A percentile compares a stretch with the other conserved stretches of the same genome.
phyloP scores from a whole-genome alignment of 2,888 invertebrate species.

The Macrosiphum euphorbiae region DNA sequence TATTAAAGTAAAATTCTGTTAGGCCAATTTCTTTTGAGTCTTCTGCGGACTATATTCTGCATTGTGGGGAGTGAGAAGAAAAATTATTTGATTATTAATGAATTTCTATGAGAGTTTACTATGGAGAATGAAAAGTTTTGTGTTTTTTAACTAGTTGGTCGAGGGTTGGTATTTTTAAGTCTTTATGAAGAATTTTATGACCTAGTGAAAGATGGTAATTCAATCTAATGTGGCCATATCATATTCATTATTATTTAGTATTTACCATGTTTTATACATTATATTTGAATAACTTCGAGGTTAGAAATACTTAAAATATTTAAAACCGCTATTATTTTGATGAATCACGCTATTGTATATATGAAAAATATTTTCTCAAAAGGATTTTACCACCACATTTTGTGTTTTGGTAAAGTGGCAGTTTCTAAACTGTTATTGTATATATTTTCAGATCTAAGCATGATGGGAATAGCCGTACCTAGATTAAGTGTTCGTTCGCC shows the following conservation, averaged over 20 bases:
- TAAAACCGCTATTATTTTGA: not conserved
- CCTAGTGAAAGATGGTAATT: not conserved
- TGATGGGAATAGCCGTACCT: slow-evolving; percentile 40
- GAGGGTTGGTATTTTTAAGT: not conserved
- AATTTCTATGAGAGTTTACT: not conserved
- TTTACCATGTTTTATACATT: not conserved
- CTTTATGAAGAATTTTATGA: not conserved
- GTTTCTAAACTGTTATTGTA: not conserved
- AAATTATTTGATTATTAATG: not conserved
- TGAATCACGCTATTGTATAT: not conserved
- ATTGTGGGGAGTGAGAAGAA: not conserved
- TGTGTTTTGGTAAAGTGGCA: not conserved
- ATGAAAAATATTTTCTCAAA: not conserved
- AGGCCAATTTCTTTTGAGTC: no score
- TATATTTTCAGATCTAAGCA: slow-evolving; percentile 42
- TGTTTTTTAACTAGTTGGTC: not conserved
- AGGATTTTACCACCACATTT: not conserved
- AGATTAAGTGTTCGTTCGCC: slow-evolving; percentile 41
- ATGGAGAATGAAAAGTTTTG: not conserved
- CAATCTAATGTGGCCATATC: not conserved
- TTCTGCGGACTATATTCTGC: no score
- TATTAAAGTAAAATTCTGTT: no score
- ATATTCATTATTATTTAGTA: not conserved
- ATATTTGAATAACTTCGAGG: not conserved
- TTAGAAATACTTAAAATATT: not conserved